Evolutionary conservation across 2,888 invertebrate genomes (phyloP).

Genomic region (Rhamphomyia laevipes): DNA sequence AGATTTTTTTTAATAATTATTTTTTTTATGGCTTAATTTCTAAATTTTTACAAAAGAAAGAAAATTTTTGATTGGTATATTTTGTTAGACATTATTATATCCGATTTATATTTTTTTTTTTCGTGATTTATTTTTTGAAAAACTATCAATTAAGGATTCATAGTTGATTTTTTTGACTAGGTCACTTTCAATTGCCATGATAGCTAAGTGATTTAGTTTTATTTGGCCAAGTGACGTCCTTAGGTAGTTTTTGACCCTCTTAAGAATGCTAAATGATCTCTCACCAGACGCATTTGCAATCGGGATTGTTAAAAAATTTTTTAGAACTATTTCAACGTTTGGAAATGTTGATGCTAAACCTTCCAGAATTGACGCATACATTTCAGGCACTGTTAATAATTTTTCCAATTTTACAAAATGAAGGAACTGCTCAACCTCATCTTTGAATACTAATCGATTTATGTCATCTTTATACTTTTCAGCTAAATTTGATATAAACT

Average conservation of each 20-base stretch:
- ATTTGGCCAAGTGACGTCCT: neutral
- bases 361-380: neutral
- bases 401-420: conserved; percentile 1
- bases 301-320: too few species aligned
- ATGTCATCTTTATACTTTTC: neutral
- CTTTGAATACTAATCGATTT: neutral
- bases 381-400: neutral
- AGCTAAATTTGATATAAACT: neutral
- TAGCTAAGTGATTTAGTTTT: neutral
- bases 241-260: neutral
- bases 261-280: neutral
- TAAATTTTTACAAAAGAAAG: neutral
- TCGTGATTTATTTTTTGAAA: neutral
- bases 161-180: neutral
- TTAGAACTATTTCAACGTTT: neutral
- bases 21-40: neutral
- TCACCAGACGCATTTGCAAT: neutral
- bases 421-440: neutral
- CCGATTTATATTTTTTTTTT: neutral
- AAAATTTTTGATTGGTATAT: neutral
- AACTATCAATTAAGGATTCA: too few species aligned
- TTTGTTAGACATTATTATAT: neutral
- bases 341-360: neutral
- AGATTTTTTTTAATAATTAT: neutral
- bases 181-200: neutral